Evolutionary conservation across 2,888 invertebrate genomes (phyloP).

Genomic region (Cheilosia grossa): DNA sequence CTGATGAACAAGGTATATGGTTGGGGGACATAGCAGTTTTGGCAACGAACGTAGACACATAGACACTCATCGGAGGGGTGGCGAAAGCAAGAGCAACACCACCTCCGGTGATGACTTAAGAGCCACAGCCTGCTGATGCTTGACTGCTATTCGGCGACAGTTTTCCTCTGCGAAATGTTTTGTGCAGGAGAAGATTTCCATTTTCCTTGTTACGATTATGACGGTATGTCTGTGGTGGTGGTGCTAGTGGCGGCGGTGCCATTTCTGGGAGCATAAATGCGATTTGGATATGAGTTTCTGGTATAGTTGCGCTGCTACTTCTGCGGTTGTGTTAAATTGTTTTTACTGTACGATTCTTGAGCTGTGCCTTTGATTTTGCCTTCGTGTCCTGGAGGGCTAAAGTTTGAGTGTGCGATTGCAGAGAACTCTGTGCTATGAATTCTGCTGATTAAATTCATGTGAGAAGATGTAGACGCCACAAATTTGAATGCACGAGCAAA

Average conservation of each 20-base stretch:
- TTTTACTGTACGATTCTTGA: constrained; percentile 12
- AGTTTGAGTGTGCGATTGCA: constrained; percentile 51
- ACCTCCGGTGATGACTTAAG: constrained; percentile 34
- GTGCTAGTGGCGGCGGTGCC: constrained; percentile 6
- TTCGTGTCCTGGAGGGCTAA: constrained; percentile 37
- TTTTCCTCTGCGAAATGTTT: constrained; percentile 41
- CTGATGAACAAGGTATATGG: constrained; percentile 1
- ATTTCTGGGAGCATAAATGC: constrained; percentile 37
- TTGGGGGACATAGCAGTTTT: constrained; percentile 11
- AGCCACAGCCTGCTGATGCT: constrained; percentile 50
- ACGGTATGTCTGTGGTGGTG: constrained; percentile 1
- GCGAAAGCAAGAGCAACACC: constrained; percentile 22
- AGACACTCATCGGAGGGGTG: background rate
- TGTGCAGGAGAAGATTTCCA: constrained; percentile 50
- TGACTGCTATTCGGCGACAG: constrained; percentile 61
- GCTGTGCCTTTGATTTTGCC: constrained; percentile 26
- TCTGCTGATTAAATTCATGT: constrained; percentile 49
- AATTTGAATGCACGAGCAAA: too few relatives aligned
- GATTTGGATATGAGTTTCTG: constrained; percentile 54
- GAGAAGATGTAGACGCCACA: background rate
- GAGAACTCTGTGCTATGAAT: constrained; percentile 56
- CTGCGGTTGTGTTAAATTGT: constrained; percentile 43
- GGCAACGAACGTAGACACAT: constrained; percentile 15
- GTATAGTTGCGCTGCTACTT: constrained; percentile 16
- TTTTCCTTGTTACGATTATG: constrained; percentile 24